Conservation (phyloP, 2,797 vertebrate genomes). For the Dallia pectoralis region DNA sequence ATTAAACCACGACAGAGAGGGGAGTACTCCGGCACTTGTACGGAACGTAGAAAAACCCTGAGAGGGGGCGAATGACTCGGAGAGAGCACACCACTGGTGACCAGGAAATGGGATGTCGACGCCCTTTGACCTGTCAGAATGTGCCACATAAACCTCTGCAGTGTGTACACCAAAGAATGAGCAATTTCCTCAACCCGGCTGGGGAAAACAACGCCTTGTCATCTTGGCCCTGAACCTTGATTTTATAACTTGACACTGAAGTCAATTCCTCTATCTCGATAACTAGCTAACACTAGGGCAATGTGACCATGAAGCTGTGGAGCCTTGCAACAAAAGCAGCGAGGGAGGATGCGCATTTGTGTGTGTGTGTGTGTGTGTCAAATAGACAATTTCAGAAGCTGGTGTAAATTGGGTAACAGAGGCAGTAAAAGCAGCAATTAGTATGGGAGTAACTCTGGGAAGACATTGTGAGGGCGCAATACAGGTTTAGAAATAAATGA, state of each 20-base stretch:
- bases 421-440: conserved; percentile 38
- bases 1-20: conserved; percentile 63
- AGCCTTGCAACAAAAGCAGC: too few relatives aligned
- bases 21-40: neutral
- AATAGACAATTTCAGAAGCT: too few relatives aligned
- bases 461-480: too few relatives aligned
- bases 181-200: too few relatives aligned
- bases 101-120: neutral
- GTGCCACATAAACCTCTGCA: neutral
- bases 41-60: conserved; percentile 2
- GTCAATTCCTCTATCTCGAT: too few relatives aligned
- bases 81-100: conserved; percentile 35
- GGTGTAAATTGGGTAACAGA: conserved; percentile 42
- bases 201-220: too few relatives aligned
- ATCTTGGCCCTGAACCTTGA: too few relatives aligned
- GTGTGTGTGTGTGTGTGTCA: conserved; percentile 10
- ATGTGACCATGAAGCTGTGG: too few relatives aligned
- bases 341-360: conserved; percentile 2
- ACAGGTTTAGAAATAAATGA: too few relatives aligned
- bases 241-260: too few relatives aligned
- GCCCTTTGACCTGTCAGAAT: conserved; percentile 41
- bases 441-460: conserved; percentile 30
- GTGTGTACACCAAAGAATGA: too few relatives aligned
- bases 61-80: conserved; percentile 1
- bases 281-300: too few relatives aligned